phyloP scores from a whole-genome alignment of 2,113 vertebrate species.

The Crotalus tigris region DNA sequence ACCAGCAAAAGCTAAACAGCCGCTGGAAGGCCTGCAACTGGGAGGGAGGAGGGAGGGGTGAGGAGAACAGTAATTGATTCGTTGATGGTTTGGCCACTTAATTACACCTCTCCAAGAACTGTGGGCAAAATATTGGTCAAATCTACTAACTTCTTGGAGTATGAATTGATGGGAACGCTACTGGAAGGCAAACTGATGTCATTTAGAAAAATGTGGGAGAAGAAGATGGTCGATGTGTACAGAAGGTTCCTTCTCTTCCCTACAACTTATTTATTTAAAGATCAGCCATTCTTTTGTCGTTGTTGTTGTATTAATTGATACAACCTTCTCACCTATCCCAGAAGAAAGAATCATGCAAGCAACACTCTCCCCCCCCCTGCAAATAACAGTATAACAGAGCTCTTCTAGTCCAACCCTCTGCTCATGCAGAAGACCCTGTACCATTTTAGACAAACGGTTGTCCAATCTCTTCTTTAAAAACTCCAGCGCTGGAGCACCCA shows the following conservation, averaged over 20 bases:
- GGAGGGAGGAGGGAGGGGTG: neutral
- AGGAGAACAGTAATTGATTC: conserved; percentile 37
- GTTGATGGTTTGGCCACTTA: conserved; percentile 32
- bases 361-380: neutral
- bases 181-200: neutral
- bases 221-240: neutral
- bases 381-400: neutral
- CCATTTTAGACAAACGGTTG: neutral
- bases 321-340: neutral
- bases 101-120: conserved; percentile 51
- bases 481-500: neutral
- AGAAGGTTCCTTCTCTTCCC: neutral
- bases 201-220: neutral
- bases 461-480: neutral
- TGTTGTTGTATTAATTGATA: neutral
- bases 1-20: conserved; percentile 26
- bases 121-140: conserved; percentile 40
- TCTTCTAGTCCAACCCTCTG: neutral
- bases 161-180: neutral
- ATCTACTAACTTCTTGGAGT: conserved; percentile 52
- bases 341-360: neutral
- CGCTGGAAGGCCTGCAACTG: conserved; percentile 18
- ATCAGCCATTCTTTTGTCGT: neutral
- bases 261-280: neutral
- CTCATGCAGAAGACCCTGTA: neutral